Base-by-base conservation (phyloP, 1,140 invertebrate genomes). In the Archegozetes longisetosus region DNA sequence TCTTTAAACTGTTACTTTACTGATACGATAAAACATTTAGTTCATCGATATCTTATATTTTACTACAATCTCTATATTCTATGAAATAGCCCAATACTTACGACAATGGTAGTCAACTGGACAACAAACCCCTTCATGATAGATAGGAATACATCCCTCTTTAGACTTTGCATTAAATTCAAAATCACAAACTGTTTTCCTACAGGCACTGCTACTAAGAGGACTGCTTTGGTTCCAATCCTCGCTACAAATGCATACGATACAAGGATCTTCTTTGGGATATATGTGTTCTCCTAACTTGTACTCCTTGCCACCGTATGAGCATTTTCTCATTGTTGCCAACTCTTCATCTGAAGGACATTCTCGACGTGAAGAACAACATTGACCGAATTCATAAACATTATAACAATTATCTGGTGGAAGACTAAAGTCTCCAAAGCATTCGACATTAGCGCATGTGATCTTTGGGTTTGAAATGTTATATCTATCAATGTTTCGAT, bases 81-180 rank as follows among this genome's bases (percentile, higher is more conserved):
- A 40, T 40, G 32, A 40, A 40, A n/a, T 27, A 20, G 20, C 20
- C 28, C n/a, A 17, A 22, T 4, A 3, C 64, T 62, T 49, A 65
- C 64, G 62, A 27, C 65, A 66, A 26, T 66, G 58, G 46, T 66
- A 66, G 29, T 66, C 65, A 12, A 66, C 63, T 12, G 65, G 64
- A 47, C 65, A 66, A 20, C 65, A 66, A 2, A 55, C 57, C 24
- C 64, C 63, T 27, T 66, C 62, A 48, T 66, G 62, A 53, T 66
- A 66, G 14, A 66, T 62, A 13, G 65, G 65, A 12, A 66, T 58
- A 55, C 65, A 66, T 1, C 65, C 65, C 17, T 4, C 24, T 23
- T 24, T 49, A 27, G 50, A 58, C n/a, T 26, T 20, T 29, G 46
- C 46, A 58, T 58, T 26, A 1, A 51, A 47, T 12, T 60, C 47